A percentile compares a stretch with the other conserved stretches of the same genome.
phyloP scores from a whole-genome alignment of 2,888 invertebrate species.

The Erynnis tages region DNA sequence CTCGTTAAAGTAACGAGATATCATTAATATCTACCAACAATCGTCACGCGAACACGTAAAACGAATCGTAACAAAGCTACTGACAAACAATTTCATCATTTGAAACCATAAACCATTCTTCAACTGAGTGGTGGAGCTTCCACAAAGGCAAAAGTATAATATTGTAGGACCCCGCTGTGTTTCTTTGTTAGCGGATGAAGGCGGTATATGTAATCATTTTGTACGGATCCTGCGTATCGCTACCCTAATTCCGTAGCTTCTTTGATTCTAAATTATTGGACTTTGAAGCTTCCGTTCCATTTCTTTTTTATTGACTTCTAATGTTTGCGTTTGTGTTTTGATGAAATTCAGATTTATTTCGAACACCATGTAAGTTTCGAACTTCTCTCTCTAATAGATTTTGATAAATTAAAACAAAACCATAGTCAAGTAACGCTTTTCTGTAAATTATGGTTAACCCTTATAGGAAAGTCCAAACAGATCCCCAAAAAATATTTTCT shows the following conservation, averaged over 20 bases:
- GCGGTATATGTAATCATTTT: conserved; percentile 77
- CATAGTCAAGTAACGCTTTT: too few species aligned
- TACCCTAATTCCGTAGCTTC: conserved; percentile 74
- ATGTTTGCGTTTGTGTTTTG: conserved; percentile 21
- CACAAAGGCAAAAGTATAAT: conserved; percentile 79
- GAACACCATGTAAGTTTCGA: background rate
- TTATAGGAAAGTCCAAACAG: conserved; percentile 38
- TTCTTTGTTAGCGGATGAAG: conserved; percentile 77
- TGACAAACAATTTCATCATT: conserved; percentile 81
- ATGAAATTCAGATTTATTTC: conserved; percentile 3
- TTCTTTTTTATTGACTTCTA: conserved; percentile 31
- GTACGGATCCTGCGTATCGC: conserved; percentile 71
- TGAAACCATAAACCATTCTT: conserved; percentile 79
- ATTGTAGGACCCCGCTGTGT: conserved; percentile 77
- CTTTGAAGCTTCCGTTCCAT: conserved; percentile 72
- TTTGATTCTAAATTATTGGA: conserved; percentile 78
- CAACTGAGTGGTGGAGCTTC: conserved; percentile 66
- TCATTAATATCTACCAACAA: conserved; percentile 45
- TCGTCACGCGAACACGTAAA: conserved; percentile 68
- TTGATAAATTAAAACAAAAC: too few species aligned
- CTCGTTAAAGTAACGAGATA: conserved; percentile 62
- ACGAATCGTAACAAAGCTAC: conserved; percentile 70
- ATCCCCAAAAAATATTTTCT: conserved; percentile 56
- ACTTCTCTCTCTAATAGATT: background rate
- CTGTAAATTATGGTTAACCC: too few species aligned